Base-by-base conservation (phyloP, 2,888 invertebrate species). In the Drosophila testacea region DNA sequence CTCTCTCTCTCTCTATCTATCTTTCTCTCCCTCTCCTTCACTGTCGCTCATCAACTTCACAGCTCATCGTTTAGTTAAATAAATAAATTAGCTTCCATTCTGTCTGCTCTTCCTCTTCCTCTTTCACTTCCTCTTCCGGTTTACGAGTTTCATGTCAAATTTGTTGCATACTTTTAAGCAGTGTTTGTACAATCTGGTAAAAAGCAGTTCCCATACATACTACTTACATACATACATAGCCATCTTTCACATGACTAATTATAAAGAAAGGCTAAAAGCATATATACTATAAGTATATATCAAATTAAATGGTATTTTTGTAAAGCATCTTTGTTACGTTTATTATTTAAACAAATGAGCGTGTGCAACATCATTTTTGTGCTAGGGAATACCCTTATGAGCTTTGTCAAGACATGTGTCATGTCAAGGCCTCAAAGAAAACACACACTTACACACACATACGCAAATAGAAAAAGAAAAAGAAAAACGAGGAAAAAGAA, bases 391-490 rank as follows among this genome's bases (percentile, higher is more conserved):
- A 71, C 57, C 71, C 51, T 52, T 71, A 46, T 76, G 63, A 56
- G 56, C 48, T 42, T 60, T 57, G 71, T 64, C 75, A 76, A 63
- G 71, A 67, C 71, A 63, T 67, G 56, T 71, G 62, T 71, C 75
- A 63, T 75, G 75, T 75, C 75, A 76, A 67, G 75, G 76, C 67
- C 72, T 67, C 30, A 50, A 62, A 42, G 6, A 16, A 16, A 13
- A 52, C 0, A 28, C 10, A 30, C 28, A 41, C 27, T 9, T 13
- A 27, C 16, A 42, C 10, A 30, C 42, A 36, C 22, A 36, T 16
- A 11, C 11, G 4, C 7, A n/a, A 39, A 32, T 28, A 36, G 9
- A 1, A 7, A 13, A 11, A 34, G n/a, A 10, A 55, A 68, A 65
- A 27, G 27, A 54, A 32, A 36, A 42, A 34, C 11, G 59, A n/a